Base-by-base conservation (phyloP, 2,888 invertebrate genomes). In the Prosapia bicincta region DNA sequence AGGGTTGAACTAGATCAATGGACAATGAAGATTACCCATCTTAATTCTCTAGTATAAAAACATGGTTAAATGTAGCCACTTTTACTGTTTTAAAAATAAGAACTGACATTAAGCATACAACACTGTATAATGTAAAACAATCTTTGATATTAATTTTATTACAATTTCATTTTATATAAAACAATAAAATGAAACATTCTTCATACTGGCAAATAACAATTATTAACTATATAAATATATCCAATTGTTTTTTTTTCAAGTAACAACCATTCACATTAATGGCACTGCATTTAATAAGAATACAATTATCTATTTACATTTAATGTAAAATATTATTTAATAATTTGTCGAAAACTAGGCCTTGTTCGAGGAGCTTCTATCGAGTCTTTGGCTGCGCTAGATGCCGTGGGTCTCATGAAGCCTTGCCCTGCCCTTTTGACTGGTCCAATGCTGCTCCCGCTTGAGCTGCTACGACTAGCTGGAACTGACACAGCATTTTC, bases 321-420 rank as follows among this genome's bases (percentile, higher is more conserved):
- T 54, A 54, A n/a, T 20, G n/a, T 54, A 5, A 20, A 54, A 20
- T 54, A 54, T 54, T 71, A 76, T 28, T 76, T 76, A 43, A 76
- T 70, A 67, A 69, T 72, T 74, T 76, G 76, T 54, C 76, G 73
- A 65, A 76, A 74, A 24, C 70, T 54, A 26, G 74, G 71, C 54
- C 77, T 75, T 66, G 76, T 54, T 71, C 80, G 68, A 15, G 74
- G 71, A 23, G 79, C 75, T 67, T 82, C 82, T 28, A 80, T 79
- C 43, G 80, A 78, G 79, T 88, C 90, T 84, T 94, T 93, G 71
- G 94, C 94, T 30, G 91, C 89, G 79, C 95, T 95, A 10, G 95
- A 92, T 26, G 95, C 91, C 0, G 96, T 96, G 0, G 95, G 95
- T 82, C 94, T 89, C 95, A 96, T 95, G 83, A 95, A 95, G 78